Evolutionary conservation across 2,888 invertebrate species (phyloP), one percentile per base, ranked within the genome.

Genomic region (Eumacrocentrus americanus): DNA sequence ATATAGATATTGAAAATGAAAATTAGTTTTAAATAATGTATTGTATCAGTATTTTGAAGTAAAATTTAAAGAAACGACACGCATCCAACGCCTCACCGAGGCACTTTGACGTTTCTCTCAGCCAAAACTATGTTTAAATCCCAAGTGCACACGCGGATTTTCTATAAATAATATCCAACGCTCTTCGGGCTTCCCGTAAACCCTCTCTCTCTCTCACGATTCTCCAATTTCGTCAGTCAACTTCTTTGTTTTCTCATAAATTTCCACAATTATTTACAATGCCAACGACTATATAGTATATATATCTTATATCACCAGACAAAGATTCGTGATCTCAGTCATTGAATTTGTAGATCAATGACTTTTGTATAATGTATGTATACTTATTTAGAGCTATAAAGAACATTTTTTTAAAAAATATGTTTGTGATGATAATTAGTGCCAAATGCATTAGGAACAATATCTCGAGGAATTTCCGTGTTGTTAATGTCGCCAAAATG

Each of bases 101-200:
- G 71, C 77, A 73, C 68, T 79, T 78, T 78, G 79, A 79, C 78
- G 78, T 79, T 79, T 79, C 71, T 55, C 72, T 69, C 72, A 77
- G 79, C 79, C 79, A 78, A 79, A 79, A 78, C 78, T 79, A 78
- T 76, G 78, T 79, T 78, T 78, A 78, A 78, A 78, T 75, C 76
- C 73, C 70, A 72, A 55, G 59, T 63, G 67, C 71, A 70, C 74
- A 74, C 70, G 74, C 74, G 74, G 72, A 44, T 72, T 64, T 61
- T 62, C 71, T 78, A 79, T 78, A 78, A 76, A 75, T 77, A 78
- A 64, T 64, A 67, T 66, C 70, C 68, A 70, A 67, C 65, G 71
- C 69, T 74, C 50, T 46, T 14, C 50, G 25, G 48, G 53, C 60
- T 61, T 54, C 58, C 57, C 55, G 29, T 23, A 56, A 57, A 58